Evolutionary conservation across 64 coral and sea anemone genomes (phyloP), one percentile per base, ranked within the genome.

Genomic region (Astreopora myriophthalma): DNA sequence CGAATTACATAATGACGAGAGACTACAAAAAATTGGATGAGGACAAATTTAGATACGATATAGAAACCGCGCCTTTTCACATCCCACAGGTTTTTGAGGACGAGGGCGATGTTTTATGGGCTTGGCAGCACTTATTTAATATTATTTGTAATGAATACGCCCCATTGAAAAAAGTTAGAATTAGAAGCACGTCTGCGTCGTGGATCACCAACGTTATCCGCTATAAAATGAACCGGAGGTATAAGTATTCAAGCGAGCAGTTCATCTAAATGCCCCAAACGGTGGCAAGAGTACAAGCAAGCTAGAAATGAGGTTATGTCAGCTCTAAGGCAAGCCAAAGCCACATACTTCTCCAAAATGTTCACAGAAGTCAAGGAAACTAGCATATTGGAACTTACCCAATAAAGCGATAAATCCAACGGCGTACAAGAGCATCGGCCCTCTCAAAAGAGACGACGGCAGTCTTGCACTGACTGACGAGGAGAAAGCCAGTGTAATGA

Each of bases 311-410:
- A 63, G 58, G 17, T 63, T 23, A 63, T 14, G 9, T 19, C 19
- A 23, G 58, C 16, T 20, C 19, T 63, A 23, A 63, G 58, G n/a
- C 13, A 63, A 0, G 16, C 66, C 14, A 87, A 87, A 72, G 85
- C 44, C 1, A 5, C 68, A 2, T 87, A 72, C 37, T 73, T 74
- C 27, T 87, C 46, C 22, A 58, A 19, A 14, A 86, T 71, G 39
- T 87, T 87, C 46, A 1, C 5, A 16, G 85, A 87, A 58, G 69
- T 87, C 25, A 87, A 87, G n/a, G n/a, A n/a, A 7, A 51, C 68
- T 34, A 72, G 46, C 44, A 65, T 74, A 87, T 51, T 87, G 67
- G 85, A 87, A 74, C 51, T 55, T 63, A 23, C 58, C 17, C n/a
- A 63, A 63, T 14, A 63, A 20, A 63, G 58, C 58, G 17, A 19